Base-by-base conservation (phyloP, 2,797 vertebrate species). In the Octomys mimax region DNA sequence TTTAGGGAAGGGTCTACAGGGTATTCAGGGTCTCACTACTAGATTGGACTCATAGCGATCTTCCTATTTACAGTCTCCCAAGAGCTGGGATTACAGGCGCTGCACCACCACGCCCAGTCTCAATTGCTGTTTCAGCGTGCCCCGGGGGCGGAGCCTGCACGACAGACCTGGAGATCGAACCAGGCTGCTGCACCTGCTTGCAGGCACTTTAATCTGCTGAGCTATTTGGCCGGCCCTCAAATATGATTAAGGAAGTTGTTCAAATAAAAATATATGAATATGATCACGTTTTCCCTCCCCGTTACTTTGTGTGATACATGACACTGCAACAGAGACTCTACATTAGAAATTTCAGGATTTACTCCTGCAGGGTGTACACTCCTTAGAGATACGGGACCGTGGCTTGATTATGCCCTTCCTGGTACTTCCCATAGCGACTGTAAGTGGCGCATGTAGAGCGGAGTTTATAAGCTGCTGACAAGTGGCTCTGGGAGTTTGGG, bases 261-360 rank as follows among this genome's bases (percentile, higher is more conserved):
- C n/a, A 52, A 87, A 83, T 86, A 68, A 87, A 89, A 87, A n/a
- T 68, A 42, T 62, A 36, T 88, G 68, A 61, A 42, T 66, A n/a
- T 42, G 12, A 21, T 93, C n/a, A 61, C 19, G 9, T 49, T 22
- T 68, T 82, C 31, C 28, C 66, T 92, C 10, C 36, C 18, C 66
- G 19, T 75, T 68, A 54, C 3, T 83, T 89, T 89, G 22, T 64
- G 42, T 87, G n/a, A 59, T 31, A 39, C 61, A 16, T 84, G 70
- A 71, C 70, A 68, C 70, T 39, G 42, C 91, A 66, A 81, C 78
- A 88, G 62, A 88, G 39, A 46, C 8, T 4, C 16, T 54, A 52
- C 36, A 71, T 24, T 28, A n/a, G 26, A 84, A 57, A 78, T 49
- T 70, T 64, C 59, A 59, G 71, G 33, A 22, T 0, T 19, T 31